Evolutionary conservation across 2,797 vertebrate species (phyloP), one percentile per base, ranked within the genome.

Genomic region (Sebastes kiyomatsui): DNA sequence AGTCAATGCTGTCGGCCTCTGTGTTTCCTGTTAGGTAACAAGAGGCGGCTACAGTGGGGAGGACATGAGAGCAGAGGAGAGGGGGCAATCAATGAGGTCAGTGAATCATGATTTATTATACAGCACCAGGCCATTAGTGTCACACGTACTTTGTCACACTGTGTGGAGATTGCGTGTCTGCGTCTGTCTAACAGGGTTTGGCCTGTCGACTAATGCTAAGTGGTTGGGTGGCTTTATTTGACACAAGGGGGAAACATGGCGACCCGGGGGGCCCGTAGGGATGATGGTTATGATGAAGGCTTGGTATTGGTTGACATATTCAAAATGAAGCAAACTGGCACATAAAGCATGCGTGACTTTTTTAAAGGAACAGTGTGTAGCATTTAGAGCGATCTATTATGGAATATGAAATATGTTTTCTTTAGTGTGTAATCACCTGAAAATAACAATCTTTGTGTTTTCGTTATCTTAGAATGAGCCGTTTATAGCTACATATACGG

Each of bases 101-200:
- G 78, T 87, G 85, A 92, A 85, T 91, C 74, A 83, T 91, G 83
- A 93, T 92, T 89, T 92, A 90, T 92, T 84, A 91, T 90, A 89
- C 75, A 85, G 83, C 81, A 86, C 27, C 16, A 61, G 78, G 85
- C 71, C 89, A 90, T 88, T 87, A 86, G 79, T 91, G 92, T 91
- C 88, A 81, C 78, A 87, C 80, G 60, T 72, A 81, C 82, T 90
- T 87, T 91, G 67, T 91, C 86, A 87, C 75, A 86, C 38, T 82
- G 67, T 61, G 77, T 80, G 77, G 79, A 87, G 78, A 88, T 85
- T 61, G 77, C 80, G 75, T 81, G 86, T 82, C 81, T 81, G 52
- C 23, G 35, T 87, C 75, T 68, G 7, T 81, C 66, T 79, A 70
- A 62, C 72, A 77, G 72, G 55, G 77, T 74, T 82, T 67, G 70